A percentile compares a stretch with the other conserved stretches of the same genome.
These are phyloP conservation scores for Drosophila siamana DNA, from an alignment of 2,888 invertebrate genomes.

Conservation along the genomic window DNA sequence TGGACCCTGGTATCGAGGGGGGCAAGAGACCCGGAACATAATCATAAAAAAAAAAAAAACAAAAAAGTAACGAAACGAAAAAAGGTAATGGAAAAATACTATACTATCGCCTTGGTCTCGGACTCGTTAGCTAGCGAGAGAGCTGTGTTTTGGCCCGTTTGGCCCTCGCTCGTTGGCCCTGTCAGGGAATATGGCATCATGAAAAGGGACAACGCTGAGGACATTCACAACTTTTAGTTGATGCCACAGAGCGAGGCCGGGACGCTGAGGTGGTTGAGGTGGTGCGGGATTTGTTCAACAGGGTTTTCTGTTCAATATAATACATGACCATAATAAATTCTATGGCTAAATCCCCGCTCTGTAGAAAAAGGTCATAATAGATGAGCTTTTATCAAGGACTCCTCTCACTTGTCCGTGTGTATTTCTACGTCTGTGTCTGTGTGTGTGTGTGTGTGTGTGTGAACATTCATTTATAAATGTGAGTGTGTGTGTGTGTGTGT, in stretches of 20 bases:
- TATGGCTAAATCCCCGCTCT: conserved; percentile 74
- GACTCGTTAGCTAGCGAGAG: conserved; percentile 7
- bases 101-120: conserved; percentile 58
- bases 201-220: conserved; percentile 48
- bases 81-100: conserved; percentile 76
- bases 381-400: conserved; percentile 67
- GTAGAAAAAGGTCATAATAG: conserved; percentile 81
- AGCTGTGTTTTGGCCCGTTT: conserved; percentile 7
- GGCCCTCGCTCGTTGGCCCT: conserved; percentile 2
- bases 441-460: conserved; percentile 23
- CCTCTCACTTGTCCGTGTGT: conserved; percentile 20
- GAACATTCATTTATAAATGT: conserved; percentile 10
- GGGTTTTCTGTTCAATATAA: conserved; percentile 70
- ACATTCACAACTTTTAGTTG: conserved; percentile 41
- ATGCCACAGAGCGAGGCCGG: conserved; percentile 1
- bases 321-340: conserved; percentile 81
- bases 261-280: conserved; percentile 12
- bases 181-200: conserved; percentile 43
- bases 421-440: conserved; percentile 26
- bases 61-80: conserved; percentile 9
- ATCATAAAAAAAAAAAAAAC: conserved; percentile 50
- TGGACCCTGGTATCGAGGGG: conserved; percentile 13
- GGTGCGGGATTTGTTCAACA: conserved; percentile 20
- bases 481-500: conserved; percentile 11
- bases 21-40: conserved; percentile 58